A percentile compares a stretch with the other conserved stretches of the same genome.
Conservation (phyloP, 2,888 invertebrate genomes). For the Cheilosia scutellata region DNA sequence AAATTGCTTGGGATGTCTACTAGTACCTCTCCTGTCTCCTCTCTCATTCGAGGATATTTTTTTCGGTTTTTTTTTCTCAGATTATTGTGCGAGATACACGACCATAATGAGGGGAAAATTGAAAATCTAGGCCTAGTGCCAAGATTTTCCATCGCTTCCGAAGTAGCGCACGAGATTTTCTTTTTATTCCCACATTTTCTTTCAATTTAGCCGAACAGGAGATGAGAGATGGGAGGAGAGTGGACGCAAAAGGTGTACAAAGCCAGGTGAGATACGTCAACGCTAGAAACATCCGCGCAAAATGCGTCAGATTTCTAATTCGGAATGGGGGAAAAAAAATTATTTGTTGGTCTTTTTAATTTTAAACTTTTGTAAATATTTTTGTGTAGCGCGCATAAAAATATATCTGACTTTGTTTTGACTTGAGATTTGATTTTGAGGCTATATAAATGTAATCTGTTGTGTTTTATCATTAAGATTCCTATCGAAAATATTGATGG, state of each 20-base stretch:
- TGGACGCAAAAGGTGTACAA: slow-evolving; percentile 5
- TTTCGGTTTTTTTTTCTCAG: background rate
- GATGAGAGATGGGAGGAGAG: slow-evolving; percentile 7
- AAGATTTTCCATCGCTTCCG: slow-evolving; percentile 39
- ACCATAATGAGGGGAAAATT: slow-evolving; percentile 45
- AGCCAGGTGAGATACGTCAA: slow-evolving; percentile 73
- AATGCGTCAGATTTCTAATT: slow-evolving; percentile 71
- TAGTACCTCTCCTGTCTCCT: background rate
- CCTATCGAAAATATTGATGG: slow-evolving; percentile 15
- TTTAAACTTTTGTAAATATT: too few relatives aligned
- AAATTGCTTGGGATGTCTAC: slow-evolving; percentile 20
- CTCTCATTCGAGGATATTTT: slow-evolving; percentile 30
- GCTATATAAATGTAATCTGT: background rate
- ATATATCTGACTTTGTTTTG: slow-evolving; percentile 13
- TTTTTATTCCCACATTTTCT: slow-evolving; percentile 9
- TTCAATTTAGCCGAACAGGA: slow-evolving; percentile 15
- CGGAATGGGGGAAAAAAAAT: slow-evolving; percentile 1
- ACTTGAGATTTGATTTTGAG: background rate
- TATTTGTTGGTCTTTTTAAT: background rate
- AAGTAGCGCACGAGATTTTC: slow-evolving; percentile 21
- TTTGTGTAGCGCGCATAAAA: background rate
- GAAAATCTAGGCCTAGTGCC: slow-evolving; percentile 57
- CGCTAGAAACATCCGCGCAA: slow-evolving; percentile 52
- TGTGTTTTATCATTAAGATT: slow-evolving; percentile 4
- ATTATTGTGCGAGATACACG: slow-evolving; percentile 20